phyloP scores from a whole-genome alignment of 2,888 invertebrate genomes.

The Epinotia ramella region DNA sequence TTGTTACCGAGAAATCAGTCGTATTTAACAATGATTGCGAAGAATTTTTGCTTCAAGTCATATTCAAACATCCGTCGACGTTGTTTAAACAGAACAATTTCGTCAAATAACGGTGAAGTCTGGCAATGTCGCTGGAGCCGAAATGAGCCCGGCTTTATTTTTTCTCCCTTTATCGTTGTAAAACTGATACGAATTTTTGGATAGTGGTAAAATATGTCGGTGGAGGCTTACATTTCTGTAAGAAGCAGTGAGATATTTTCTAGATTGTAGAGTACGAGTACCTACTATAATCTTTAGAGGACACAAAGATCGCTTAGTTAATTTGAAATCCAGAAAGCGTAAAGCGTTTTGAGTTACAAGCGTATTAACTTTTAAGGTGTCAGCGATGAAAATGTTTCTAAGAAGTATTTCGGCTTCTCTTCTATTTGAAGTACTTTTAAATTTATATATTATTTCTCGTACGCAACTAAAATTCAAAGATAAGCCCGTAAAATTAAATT shows the following conservation, averaged over 20 bases:
- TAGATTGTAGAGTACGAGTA: not conserved
- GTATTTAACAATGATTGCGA: not conserved
- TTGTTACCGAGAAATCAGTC: conserved; percentile 18
- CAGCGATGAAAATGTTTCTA: too few relatives aligned
- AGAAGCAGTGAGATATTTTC: not conserved
- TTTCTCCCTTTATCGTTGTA: conserved; percentile 15
- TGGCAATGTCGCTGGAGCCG: conserved; percentile 3
- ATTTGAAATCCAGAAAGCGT: not conserved
- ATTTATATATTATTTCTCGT: too few relatives aligned
- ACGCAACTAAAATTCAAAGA: too few relatives aligned
- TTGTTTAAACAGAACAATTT: conserved; percentile 28
- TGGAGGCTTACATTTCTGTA: conserved; percentile 22
- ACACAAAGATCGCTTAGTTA: not conserved
- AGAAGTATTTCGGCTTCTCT: too few relatives aligned
- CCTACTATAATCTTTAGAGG: not conserved
- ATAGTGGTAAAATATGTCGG: conserved; percentile 31
- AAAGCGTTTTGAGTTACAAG: too few relatives aligned
- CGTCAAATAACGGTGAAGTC: conserved; percentile 19
- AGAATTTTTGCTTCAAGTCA: not conserved
- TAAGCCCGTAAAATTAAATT: too few relatives aligned
- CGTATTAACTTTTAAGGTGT: too few relatives aligned
- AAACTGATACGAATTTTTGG: conserved; percentile 26
- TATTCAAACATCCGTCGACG: conserved; percentile 15
- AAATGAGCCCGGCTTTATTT: conserved; percentile 23
- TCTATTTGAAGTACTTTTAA: too few relatives aligned